Evolutionary conservation across 2,113 vertebrate species (phyloP).

Genomic region (Panthera leo): DNA sequence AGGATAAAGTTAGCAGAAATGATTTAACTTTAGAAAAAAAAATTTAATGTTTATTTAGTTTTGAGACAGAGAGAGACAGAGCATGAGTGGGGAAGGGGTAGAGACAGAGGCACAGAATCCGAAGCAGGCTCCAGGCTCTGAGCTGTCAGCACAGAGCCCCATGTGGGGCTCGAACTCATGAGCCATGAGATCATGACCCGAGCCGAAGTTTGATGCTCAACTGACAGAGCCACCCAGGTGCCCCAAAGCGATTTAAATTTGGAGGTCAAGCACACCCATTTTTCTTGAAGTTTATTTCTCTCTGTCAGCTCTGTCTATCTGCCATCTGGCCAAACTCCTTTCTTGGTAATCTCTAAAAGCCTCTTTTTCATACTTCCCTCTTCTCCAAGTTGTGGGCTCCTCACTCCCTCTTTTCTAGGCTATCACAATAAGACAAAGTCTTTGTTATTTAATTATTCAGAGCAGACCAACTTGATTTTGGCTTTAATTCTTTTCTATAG

Average conservation of each 20-base stretch:
- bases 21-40: background rate
- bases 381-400: background rate
- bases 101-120: no score
- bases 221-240: no score
- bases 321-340: background rate
- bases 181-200: no score
- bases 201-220: no score
- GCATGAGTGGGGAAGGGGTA: no score
- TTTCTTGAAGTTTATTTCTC: background rate
- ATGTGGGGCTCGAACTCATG: no score
- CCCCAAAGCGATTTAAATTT: background rate
- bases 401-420: background rate
- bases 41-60: no score
- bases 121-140: no score
- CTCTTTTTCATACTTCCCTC: background rate
- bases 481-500: background rate
- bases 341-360: background rate
- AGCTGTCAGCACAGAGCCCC: no score
- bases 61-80: no score
- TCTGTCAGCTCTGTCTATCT: background rate
- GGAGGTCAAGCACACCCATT: background rate
- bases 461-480: conserved; percentile 12
- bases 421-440: background rate
- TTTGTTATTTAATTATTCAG: background rate
- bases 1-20: background rate